Base-by-base conservation (phyloP, 2,113 vertebrate species). In the Paradisaea rubra region DNA sequence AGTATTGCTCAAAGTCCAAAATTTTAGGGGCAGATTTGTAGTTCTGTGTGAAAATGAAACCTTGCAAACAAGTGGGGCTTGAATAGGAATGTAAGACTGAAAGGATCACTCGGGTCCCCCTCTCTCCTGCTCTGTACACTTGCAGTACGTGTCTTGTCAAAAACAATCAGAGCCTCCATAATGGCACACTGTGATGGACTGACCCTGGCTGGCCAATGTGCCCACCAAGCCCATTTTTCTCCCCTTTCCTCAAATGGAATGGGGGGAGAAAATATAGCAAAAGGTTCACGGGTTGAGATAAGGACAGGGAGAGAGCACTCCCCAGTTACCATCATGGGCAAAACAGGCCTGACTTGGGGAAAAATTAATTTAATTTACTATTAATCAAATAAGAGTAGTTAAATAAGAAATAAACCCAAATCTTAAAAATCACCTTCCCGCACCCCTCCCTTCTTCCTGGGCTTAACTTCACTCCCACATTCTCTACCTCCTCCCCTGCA, bases 101-200 rank as follows among this genome's bases (percentile, higher is more conserved):
- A 66, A 42, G 70, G 25, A n/a, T 54, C 25, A 13, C 14, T 61
- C 0, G 0, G 12, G 12, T 63, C 7, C 12, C n/a, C 63, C 14
- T 22, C 3, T 53, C 53, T 74, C 23, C 28, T 59, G 21, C 49
- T 59, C 33, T 54, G 61, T 60, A 33, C 33, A 11, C 12, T 25
- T 74, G 50, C 41, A 69, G 14, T 31, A 24, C 0, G 0, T 37
- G 12, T 59, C 66, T 82, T 68, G 23, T 63, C 65, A n/a, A 53
- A 49, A 68, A 23, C 39, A 78, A 1, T 31, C 23, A 28, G 63
- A 53, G 19, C 22, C n/a, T 68, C 53, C 37, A 7, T n/a, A 57
- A 22, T 10, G 15, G 24, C 25, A 33, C n/a, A 21, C 13, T 19
- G 15, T 17, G 20, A 17, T 39, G 9, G 16, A 39, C 24, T 86